Evolutionary conservation across 2,888 invertebrate species (phyloP).

Genomic region (Seira sanloemensis): DNA sequence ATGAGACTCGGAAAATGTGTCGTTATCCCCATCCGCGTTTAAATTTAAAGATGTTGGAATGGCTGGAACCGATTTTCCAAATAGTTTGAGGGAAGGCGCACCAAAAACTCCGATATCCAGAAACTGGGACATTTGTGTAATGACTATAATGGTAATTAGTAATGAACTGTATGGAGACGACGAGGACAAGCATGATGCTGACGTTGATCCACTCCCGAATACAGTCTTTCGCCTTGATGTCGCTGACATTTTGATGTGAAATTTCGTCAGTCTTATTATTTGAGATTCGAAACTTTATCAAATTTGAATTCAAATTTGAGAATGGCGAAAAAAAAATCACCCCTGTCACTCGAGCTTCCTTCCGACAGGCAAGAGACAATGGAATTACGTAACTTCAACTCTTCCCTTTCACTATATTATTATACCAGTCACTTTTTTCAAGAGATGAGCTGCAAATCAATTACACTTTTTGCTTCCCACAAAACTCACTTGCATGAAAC

Average conservation of each 20-base stretch:
- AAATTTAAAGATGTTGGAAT: constrained; percentile 56
- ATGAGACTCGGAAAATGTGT: constrained; percentile 65
- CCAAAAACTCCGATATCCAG: constrained; percentile 58
- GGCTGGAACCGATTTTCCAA: constrained; percentile 62
- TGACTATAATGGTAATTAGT: constrained; percentile 32
- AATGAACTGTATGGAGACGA: constrained; percentile 38
- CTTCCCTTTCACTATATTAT: too few relatives aligned
- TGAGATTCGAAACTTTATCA: neutral
- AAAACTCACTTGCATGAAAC: too few relatives aligned
- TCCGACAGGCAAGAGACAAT: too few relatives aligned
- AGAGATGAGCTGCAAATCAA: too few relatives aligned
- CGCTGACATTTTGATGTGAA: neutral
- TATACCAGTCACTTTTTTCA: too few relatives aligned
- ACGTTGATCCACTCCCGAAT: neutral
- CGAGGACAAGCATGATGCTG: neutral
- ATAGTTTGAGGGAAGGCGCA: constrained; percentile 69
- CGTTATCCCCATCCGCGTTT: constrained; percentile 57
- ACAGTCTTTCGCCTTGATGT: neutral
- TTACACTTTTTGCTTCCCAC: too few relatives aligned
- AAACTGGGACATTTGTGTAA: constrained; percentile 51
- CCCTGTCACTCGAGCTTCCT: too few relatives aligned
- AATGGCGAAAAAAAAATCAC: too few relatives aligned
- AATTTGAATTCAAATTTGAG: too few relatives aligned
- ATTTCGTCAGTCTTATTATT: neutral
- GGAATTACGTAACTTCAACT: too few relatives aligned